Base-by-base conservation (phyloP, 2,888 invertebrate genomes). In the Anthophora plumipes region DNA sequence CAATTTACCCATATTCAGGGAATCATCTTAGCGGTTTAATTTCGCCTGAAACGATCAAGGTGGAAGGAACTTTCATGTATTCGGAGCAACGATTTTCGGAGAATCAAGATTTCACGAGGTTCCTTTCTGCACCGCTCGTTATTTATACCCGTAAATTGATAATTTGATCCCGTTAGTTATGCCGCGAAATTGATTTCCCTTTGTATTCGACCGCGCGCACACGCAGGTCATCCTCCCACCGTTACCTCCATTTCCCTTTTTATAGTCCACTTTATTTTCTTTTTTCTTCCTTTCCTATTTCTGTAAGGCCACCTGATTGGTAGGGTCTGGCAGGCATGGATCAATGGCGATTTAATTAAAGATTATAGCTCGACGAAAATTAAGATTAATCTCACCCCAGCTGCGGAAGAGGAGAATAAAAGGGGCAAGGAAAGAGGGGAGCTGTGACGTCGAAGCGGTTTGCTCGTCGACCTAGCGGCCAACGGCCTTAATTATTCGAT, bases 301-400 rank as follows among this genome's bases (percentile, higher is more conserved):
- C 60, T 48, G 11, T 25, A 43, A 54, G 22, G 73, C 54, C 39
- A 73, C 41, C 67, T 68, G 82, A 82, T 84, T 78, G 84, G 63
- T 73, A 68, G 81, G 64, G 73, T 79, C 77, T 73, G 82, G 67
- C 78, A 81, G 73, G 64, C 77, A 66, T 84, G 90, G 90, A 92
- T 92, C 92, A 92, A 92, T 92, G 90, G 89, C 90, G 93, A 93
- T 93, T 92, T 92, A 93, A 93, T 93, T 93, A 92, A 91, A 92
- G 92, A 93, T 93, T 92, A 89, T 89, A 86, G 88, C 86, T 86
- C 84, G 86, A 89, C 89, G 92, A 92, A 92, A 92, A 93, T 92
- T 92, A 92, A 92, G 92, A 92, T 93, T 92, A 92, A 92, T 92
- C 91, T 89, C 86, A 85, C 84, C 77, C 82, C 63, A 75, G 84